Base-by-base conservation (phyloP, 1,140 invertebrate species). In the Apis laboriosa region DNA sequence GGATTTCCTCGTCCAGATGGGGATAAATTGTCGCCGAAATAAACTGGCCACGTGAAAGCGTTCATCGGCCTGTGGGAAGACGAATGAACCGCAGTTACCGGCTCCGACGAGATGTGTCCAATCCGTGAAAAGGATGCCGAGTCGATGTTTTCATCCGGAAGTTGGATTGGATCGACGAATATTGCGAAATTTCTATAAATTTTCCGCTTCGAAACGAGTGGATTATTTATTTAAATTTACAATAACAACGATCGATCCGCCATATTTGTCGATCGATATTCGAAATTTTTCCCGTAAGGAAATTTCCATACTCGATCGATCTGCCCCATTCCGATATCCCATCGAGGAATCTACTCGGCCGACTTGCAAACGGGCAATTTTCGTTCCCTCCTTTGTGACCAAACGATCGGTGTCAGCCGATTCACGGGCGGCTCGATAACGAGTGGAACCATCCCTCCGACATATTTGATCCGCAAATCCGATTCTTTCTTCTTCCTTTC, bases 11-110 rank as follows among this genome's bases (percentile, higher is more conserved):
- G 51, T 24, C 28, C 78, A 74, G 28, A 74, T 74, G 71, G 58
- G 71, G 34, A 74, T 80, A 74, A 73, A 80, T 80, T 55, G 71
- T 74, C 78, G 21, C n/a, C 43, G 71, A 80, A 80, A 80, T 74
- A 63, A 63, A 73, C 58, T 17, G 15, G 49, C 34, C 43, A 13
- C 28, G 21, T 56, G 71, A 74, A 80, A 74, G 71, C 58, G 60
- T n/a, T 80, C 61, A 58, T 67, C 53, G 61, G 43, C 2, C 61
- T 55, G 72, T 24, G 51, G 17, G 13, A 66, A 75, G 72, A 75
- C 56, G 77, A 61, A 80, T 55, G 72, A 66, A 75, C 34, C 53
- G 61, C 24, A 28, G 60, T 55, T 71, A 56, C 53, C 66, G 66
- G 11, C 17, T 43, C 4, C 24, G 53, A 60, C 11, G 53, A 71